These are phyloP conservation scores for Tyto alba DNA, from an alignment of 2,113 vertebrate genomes.

Conservation along the genomic window DNA sequence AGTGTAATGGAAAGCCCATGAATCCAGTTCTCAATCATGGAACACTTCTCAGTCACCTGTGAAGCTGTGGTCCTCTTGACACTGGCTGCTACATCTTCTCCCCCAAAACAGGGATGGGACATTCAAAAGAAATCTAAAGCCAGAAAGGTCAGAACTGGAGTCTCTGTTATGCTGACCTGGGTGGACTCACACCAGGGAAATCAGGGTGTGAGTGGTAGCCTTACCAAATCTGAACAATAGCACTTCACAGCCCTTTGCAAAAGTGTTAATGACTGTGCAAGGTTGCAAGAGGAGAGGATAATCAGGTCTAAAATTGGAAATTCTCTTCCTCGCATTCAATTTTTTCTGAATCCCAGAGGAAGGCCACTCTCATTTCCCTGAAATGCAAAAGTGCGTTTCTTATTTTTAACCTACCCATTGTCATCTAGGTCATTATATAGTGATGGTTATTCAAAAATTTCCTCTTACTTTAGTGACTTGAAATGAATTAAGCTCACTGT, in stretches of 20 bases:
- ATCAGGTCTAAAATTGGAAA: conserved; percentile 20
- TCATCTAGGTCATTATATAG: background rate
- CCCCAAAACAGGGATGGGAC: background rate
- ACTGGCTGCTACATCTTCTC: background rate
- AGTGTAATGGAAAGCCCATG: background rate
- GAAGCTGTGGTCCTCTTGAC: background rate
- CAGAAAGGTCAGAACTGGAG: background rate
- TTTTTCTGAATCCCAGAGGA: conserved; percentile 23
- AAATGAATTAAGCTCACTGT: background rate
- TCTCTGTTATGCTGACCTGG: background rate
- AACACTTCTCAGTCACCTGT: background rate
- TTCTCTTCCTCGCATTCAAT: conserved; percentile 25
- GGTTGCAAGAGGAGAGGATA: background rate
- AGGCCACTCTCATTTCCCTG: conserved; percentile 32
- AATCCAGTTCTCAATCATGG: background rate
- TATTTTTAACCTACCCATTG: conserved; percentile 59
- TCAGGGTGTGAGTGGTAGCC: background rate
- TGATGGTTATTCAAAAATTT: conserved; percentile 33
- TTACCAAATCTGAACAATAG: background rate
- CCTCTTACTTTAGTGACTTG: background rate
- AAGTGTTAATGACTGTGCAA: background rate
- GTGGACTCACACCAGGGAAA: background rate
- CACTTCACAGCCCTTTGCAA: background rate
- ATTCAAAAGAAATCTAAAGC: background rate
- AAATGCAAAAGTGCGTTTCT: background rate